These are phyloP conservation scores for Eretmocerus hayati DNA, from an alignment of 2,888 invertebrate species.

Conservation along the genomic window DNA sequence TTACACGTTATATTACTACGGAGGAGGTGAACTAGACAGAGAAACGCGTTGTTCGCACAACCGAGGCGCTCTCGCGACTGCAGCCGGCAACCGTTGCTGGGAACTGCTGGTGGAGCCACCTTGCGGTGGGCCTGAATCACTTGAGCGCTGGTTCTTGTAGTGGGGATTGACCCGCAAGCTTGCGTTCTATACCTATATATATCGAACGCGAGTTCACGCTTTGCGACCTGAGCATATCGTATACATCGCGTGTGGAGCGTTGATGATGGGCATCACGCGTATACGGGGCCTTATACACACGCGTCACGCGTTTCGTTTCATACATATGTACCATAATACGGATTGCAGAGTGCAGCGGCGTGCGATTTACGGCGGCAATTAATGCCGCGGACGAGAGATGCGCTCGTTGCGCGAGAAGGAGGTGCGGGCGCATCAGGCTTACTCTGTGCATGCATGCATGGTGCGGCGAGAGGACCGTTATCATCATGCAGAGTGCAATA, in stretches of 20 bases:
- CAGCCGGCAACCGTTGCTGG: conserved; percentile 56
- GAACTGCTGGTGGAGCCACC: conserved; percentile 59
- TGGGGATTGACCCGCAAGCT: conserved; percentile 40
- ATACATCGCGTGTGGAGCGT: conserved; percentile 12
- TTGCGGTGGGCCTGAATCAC: conserved; percentile 46
- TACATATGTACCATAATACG: too few species aligned
- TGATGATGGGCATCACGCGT: too few species aligned
- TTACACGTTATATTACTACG: too few species aligned
- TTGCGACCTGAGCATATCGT: background rate
- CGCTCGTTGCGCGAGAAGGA: background rate
- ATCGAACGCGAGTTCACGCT: conserved; percentile 50
- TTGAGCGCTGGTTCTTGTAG: conserved; percentile 42
- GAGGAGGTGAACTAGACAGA: conserved; percentile 18
- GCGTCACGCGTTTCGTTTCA: too few species aligned
- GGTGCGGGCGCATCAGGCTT: background rate
- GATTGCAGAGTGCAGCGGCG: too few species aligned
- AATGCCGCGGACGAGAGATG: background rate
- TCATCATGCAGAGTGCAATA: conserved; percentile 6
- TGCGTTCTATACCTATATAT: too few species aligned
- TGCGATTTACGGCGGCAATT: conserved; percentile 5
- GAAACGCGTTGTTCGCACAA: conserved; percentile 54
- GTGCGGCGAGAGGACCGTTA: conserved; percentile 18
- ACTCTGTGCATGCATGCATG: background rate
- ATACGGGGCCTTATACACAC: too few species aligned
- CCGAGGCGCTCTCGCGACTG: conserved; percentile 60